Conservation (phyloP, 2,113 vertebrate species). For the Seriola dumerili region DNA sequence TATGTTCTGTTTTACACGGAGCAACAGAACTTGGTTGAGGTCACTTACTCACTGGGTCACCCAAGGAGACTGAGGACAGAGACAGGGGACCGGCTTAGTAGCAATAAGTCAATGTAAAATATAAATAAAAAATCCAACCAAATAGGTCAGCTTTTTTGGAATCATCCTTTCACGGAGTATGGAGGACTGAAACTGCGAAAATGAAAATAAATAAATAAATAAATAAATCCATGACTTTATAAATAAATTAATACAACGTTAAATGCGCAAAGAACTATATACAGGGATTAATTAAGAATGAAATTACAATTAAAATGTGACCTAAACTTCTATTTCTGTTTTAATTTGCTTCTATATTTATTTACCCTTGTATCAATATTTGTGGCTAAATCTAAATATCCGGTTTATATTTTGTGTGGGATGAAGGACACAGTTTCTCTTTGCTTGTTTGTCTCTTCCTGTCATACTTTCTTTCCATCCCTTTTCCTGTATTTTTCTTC, state of each 20-base stretch:
- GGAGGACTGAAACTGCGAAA: too few relatives aligned
- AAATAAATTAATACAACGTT: too few relatives aligned
- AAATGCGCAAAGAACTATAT: too few relatives aligned
- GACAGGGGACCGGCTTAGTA: background rate
- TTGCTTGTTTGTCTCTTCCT: background rate
- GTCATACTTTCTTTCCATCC: too few relatives aligned
- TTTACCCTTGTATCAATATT: too few relatives aligned
- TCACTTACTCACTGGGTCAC: background rate
- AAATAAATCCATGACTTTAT: too few relatives aligned
- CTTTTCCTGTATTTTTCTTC: background rate
- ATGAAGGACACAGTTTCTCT: background rate
- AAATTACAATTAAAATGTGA: too few relatives aligned
- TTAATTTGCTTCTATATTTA: too few relatives aligned
- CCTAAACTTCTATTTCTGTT: too few relatives aligned
- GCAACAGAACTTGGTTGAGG: background rate
- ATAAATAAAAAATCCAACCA: background rate
- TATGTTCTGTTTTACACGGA: background rate
- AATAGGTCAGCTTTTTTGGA: background rate
- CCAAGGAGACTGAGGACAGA: background rate
- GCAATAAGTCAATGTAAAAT: slow-evolving; percentile 18
- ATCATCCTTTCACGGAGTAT: background rate
- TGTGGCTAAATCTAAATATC: background rate
- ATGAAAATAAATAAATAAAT: too few relatives aligned
- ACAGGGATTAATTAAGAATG: too few relatives aligned
- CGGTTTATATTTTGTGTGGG: background rate